Base-by-base conservation (phyloP, 1,140 invertebrate genomes). In the Drosophila yakuba region DNA sequence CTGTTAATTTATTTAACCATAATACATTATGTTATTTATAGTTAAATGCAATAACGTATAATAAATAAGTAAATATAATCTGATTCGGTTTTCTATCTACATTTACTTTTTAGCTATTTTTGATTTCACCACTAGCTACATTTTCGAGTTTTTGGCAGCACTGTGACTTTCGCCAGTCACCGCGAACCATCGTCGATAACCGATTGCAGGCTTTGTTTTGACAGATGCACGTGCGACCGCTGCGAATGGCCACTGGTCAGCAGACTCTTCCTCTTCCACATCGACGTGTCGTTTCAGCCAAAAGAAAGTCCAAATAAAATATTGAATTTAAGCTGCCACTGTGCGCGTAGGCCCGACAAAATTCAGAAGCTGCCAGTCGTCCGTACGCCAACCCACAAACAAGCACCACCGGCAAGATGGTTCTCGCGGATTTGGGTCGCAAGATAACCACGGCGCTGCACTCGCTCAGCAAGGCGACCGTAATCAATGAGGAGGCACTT, bases 401-500 rank as follows among this genome's bases (percentile, higher is more conserved):
- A 58, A 54, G 35, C 47, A 74, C 43, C 51, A 62, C 67, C 60
- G 51, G 38, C 75, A 97, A 94, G 92, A 99, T 99, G 99, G 99
- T 99, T 93, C 98, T 99, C 95, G 99, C 99, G 85, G 99, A 99
- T 95, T 96, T 99, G 93, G 99, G 99, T 91, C 96, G 99, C 92
- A 99, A 99, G 95, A 99, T 99, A 93, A 99, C 99, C 80, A 97
- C 97, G 91, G 99, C 99, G 50, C 94, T 99, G 91, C 96, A 98
- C 85, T 99, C 98, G 36, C 94, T 99, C 61, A 99, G 98, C 93
- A 99, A 99, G 95, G 98, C 98, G 48, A 99, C 98, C 35, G 96
- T 99, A 67, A 99, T 99, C 79, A 99, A 99, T 95, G 98, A 99
- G 94, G 98, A 99, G 96, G 98, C 99, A 68, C 94, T 99, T 54